Evolutionary conservation across 2,888 invertebrate species (phyloP).

Genomic region (Pyrochroa serraticornis): DNA sequence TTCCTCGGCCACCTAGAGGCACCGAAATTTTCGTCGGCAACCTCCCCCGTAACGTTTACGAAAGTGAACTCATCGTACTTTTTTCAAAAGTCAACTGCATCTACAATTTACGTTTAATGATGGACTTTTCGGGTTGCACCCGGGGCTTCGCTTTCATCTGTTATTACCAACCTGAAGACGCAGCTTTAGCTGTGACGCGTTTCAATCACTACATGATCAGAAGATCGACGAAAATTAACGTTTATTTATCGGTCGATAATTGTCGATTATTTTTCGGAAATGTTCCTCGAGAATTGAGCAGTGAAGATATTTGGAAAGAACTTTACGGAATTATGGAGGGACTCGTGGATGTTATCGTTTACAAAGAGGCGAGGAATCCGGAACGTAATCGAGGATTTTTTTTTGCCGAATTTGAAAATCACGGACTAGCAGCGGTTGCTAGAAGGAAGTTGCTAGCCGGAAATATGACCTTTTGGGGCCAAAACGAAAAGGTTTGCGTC

Average conservation of each 20-base stretch:
- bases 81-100: conserved; percentile 69
- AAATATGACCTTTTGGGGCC: conserved; percentile 63
- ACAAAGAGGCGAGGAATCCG: conserved; percentile 65
- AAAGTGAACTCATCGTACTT: conserved; percentile 76
- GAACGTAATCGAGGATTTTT: conserved; percentile 77
- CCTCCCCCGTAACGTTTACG: conserved; percentile 76
- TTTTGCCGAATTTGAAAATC: conserved; percentile 80
- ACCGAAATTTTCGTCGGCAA: conserved; percentile 81
- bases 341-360: conserved; percentile 65
- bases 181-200: conserved; percentile 66
- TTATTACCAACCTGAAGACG: conserved; percentile 63
- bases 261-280: conserved; percentile 48
- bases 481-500: conserved; percentile 65
- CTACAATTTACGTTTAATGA: conserved; percentile 79
- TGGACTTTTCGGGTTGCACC: conserved; percentile 78
- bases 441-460: conserved; percentile 10
- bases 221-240: conserved; percentile 69
- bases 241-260: conserved; percentile 71
- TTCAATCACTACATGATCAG: conserved; percentile 73
- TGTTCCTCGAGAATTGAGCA: conserved; percentile 60
- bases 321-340: conserved; percentile 61
- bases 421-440: conserved; percentile 67
- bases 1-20: conserved; percentile 62
- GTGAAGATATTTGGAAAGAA: conserved; percentile 67
- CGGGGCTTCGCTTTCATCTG: conserved; percentile 80